Percentiles rank a stretch among this genome's conserved stretches.
Evolutionary conservation across 2,113 vertebrate genomes (phyloP).

Genomic region (Aptenodytes patagonicus): DNA sequence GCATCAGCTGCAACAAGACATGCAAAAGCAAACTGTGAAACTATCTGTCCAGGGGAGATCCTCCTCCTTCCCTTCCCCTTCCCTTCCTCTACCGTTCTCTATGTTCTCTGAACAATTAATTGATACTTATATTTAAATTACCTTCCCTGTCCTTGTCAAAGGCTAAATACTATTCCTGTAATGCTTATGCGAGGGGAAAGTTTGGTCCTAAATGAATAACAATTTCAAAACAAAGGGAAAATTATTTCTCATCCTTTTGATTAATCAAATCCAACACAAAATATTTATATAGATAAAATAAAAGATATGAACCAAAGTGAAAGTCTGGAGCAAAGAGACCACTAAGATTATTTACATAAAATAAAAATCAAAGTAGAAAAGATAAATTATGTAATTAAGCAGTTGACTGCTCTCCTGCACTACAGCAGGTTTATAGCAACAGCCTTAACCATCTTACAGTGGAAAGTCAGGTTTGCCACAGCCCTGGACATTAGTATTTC

Average conservation of each 20-base stretch:
- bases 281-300: conserved; percentile 45
- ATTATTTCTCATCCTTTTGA: background rate
- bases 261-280: conserved; percentile 17
- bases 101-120: background rate
- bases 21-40: background rate
- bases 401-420: background rate
- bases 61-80: background rate
- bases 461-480: background rate
- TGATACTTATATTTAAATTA: background rate
- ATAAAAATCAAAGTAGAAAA: conserved; percentile 33
- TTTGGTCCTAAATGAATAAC: background rate
- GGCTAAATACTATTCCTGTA: background rate
- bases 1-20: background rate
- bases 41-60: background rate
- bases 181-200: background rate
- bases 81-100: background rate
- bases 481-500: background rate
- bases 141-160: background rate
- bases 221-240: background rate
- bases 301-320: conserved; percentile 28
- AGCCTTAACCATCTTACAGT: background rate
- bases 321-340: background rate
- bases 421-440: background rate
- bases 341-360: conserved; percentile 8
- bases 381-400: conserved; percentile 4